Percentiles rank a stretch among this genome's conserved stretches.
Evolutionary conservation across 2,888 invertebrate genomes (phyloP).

Genomic region (Noctua pronuba): DNA sequence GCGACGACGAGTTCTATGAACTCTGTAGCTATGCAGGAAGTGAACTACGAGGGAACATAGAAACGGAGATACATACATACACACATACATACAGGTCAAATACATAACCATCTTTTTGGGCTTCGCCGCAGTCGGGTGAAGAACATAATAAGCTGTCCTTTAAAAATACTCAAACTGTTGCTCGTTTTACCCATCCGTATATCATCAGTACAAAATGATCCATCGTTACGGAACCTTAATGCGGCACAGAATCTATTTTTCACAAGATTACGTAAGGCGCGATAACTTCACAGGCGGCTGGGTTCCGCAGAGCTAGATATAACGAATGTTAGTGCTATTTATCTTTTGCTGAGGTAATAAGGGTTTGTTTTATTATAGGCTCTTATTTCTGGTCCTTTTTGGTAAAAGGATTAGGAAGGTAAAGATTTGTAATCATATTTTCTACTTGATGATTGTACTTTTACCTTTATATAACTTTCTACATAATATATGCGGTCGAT

Average conservation of each 20-base stretch:
- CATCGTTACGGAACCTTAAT: constrained; percentile 17
- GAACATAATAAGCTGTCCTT: neutral
- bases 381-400: constrained; percentile 6
- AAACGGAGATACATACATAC: too few relatives aligned
- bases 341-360: constrained; percentile 37
- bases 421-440: neutral
- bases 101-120: too few relatives aligned
- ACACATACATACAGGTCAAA: too few relatives aligned
- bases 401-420: neutral
- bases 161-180: too few relatives aligned
- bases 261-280: constrained; percentile 43
- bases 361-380: constrained; percentile 30
- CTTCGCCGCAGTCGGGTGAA: too few relatives aligned
- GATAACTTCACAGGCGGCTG: constrained; percentile 40
- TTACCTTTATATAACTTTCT: too few relatives aligned
- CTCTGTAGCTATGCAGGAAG: too few relatives aligned
- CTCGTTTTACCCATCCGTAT: neutral
- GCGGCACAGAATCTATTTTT: constrained; percentile 49
- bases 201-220: constrained; percentile 38
- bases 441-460: neutral
- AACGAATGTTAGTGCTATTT: constrained; percentile 44
- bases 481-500: too few relatives aligned
- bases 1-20: too few relatives aligned
- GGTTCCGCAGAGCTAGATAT: constrained; percentile 35
- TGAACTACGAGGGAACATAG: too few relatives aligned